Evolutionary conservation across 2,888 invertebrate genomes (phyloP), one percentile per base, ranked within the genome.

Genomic region (Tetranychus piercei): DNA sequence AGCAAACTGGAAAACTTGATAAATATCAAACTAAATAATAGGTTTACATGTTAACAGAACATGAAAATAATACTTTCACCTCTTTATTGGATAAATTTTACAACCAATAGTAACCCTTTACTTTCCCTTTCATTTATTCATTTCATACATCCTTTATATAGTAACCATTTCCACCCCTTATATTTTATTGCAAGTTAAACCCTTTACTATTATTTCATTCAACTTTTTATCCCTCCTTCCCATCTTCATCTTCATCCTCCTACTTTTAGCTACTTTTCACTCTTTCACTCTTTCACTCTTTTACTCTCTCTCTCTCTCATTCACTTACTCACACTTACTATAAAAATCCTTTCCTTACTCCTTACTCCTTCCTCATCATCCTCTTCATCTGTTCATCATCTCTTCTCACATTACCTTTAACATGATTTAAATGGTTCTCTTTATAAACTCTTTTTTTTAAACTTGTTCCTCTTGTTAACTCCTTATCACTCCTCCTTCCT

Each of bases 161-260:
- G 69, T n/a, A 18, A 9, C n/a, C 69, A 18, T 23, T 34, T 11
- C 22, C 69, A 69, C 22, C 11, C n/a, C n/a, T 23, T 9, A 69
- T 23, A 69, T 34, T 22, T 34, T 34, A 69, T 23, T 34, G n/a
- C 11, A 9, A 22, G 9, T n/a, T 69, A 23, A 69, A 22, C 34
- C 34, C 22, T 69, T 69, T 69, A 34, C n/a, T 18, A n/a, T 22
- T 9, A 11, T 34, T 69, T 18, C n/a, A n/a, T 34, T 67, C 20
- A n/a, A 11, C 22, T 69, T 69, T 23, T 23, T 69, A 22, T 69
- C 69, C 18, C 20, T 20, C 20, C n/a, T 20, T 20, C 20, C 44
- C 44, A 23, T 34, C 44, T 43, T 72, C 45, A 23, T 72, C 43
- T 72, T 72, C 15, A n/a, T 72, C 72, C 34, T 34, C 44, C 67